Percentiles rank a stretch among this genome's conserved stretches.
Conservation (phyloP, 2,113 vertebrate genomes). For the Casuarius casuarius region DNA sequence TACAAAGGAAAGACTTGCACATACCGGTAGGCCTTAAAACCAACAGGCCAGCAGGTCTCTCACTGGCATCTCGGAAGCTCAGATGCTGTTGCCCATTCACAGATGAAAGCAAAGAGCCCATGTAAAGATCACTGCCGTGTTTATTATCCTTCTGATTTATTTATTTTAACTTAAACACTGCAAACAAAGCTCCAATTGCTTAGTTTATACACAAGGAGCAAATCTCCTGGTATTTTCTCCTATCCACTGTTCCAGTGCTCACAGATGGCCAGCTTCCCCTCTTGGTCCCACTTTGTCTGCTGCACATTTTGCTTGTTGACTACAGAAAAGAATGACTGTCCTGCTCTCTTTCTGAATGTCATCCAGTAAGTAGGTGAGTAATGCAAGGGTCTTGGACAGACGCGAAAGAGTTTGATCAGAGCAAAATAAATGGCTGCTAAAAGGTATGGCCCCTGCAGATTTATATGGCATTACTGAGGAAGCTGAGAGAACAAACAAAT, state of each 20-base stretch:
- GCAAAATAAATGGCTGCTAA: fast-evolving
- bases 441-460: too few species aligned
- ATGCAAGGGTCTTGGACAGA: not conserved
- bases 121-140: not conserved
- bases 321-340: not conserved
- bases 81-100: not conserved
- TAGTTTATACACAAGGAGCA: not conserved
- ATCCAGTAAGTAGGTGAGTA: too few species aligned
- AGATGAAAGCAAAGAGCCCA: not conserved
- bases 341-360: not conserved
- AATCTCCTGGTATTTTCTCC: not conserved
- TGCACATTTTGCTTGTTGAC: fast-evolving
- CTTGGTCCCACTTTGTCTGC: not conserved
- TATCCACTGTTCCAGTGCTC: not conserved
- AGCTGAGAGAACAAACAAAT: fast-evolving
- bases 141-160: not conserved
- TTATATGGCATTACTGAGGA: fast-evolving
- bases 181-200: not conserved
- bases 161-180: not conserved
- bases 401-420: too few species aligned
- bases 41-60: not conserved
- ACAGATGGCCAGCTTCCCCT: not conserved
- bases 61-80: fast-evolving
- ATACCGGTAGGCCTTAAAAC: not conserved
- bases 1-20: not conserved